Conservation (phyloP, 2,797 vertebrate genomes). For the Garrulus glandarius region DNA sequence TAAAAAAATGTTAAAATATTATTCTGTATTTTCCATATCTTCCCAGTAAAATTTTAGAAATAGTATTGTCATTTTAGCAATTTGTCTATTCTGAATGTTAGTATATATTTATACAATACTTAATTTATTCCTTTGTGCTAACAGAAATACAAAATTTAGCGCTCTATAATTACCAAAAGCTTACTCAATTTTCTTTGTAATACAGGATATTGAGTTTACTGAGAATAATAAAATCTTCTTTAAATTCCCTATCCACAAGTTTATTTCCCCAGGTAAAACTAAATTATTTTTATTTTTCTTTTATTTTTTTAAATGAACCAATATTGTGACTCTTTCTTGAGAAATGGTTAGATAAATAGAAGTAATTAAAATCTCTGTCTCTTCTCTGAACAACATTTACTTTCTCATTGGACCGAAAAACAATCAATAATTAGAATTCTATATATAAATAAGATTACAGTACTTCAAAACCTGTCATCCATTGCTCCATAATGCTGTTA, state of each 20-base stretch:
- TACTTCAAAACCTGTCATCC: background rate
- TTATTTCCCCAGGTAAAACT: background rate
- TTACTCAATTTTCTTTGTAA: background rate
- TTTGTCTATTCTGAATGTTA: background rate
- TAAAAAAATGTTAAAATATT: background rate
- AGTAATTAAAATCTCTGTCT: background rate
- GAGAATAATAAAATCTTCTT: background rate
- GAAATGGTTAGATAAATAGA: background rate
- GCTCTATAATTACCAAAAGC: background rate
- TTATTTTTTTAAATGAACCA: background rate
- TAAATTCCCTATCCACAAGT: background rate
- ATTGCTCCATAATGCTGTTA: conserved; percentile 2
- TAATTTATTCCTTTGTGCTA: background rate
- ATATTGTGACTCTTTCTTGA: background rate
- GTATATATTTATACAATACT: background rate
- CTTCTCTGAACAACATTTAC: background rate
- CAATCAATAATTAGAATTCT: conserved; percentile 7
- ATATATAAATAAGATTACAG: background rate
- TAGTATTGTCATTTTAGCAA: background rate
- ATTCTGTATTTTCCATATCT: background rate
- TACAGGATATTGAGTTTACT: background rate
- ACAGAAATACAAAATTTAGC: background rate
- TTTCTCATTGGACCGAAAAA: background rate
- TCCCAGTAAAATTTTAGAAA: background rate
- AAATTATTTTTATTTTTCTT: background rate